Evolutionary conservation across 1,140 invertebrate species (phyloP).

Genomic region (Lepidurus packardi): DNA sequence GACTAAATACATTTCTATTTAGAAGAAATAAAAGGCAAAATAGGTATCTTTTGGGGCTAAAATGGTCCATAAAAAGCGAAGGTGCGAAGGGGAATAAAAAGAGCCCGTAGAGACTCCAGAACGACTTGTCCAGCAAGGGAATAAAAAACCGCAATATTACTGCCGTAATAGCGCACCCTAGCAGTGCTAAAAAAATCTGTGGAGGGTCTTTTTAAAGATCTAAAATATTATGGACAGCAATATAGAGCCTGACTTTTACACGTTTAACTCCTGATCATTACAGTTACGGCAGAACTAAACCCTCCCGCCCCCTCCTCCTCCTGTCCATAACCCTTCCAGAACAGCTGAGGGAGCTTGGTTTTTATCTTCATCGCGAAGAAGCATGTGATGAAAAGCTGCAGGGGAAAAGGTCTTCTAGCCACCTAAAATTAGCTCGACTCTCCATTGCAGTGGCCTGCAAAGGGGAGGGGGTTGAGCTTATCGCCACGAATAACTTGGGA

Average conservation of each 20-base stretch:
- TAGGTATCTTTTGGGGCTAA: background rate
- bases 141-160: background rate
- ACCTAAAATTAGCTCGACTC: background rate
- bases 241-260: background rate
- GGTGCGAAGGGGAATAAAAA: background rate
- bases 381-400: slow-evolving; percentile 15
- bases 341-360: background rate
- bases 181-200: background rate
- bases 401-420: background rate
- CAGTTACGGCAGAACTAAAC: background rate
- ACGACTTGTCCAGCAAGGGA: background rate
- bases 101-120: background rate
- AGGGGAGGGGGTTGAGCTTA: background rate
- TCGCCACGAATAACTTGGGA: slow-evolving; percentile 14
- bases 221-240: background rate
- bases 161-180: background rate
- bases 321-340: background rate
- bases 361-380: slow-evolving; percentile 1
- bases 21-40: background rate
- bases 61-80: background rate
- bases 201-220: background rate
- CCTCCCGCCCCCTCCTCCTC: background rate
- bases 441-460: background rate
- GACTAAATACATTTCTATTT: background rate
- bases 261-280: slow-evolving; percentile 2